These are phyloP conservation scores for Brachyhypopomus gauderio DNA, from an alignment of 2,113 vertebrate species.

Conservation along the genomic window DNA sequence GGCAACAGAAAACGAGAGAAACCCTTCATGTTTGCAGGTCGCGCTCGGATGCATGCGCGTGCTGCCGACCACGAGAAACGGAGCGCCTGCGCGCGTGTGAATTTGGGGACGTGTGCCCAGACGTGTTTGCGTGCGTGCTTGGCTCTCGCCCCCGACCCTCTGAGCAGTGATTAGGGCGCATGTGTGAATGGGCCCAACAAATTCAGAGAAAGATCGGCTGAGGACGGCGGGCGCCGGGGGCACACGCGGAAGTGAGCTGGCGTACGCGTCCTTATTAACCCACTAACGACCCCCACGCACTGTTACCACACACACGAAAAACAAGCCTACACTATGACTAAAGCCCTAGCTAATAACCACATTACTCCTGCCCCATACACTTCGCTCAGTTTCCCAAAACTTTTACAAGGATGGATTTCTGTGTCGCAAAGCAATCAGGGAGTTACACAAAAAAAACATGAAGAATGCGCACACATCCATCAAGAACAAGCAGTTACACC, in stretches of 20 bases:
- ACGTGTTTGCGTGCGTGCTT: constrained; percentile 28
- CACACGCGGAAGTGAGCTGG: background rate
- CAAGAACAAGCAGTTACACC: background rate
- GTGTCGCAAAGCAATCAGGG: background rate
- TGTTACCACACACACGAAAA: constrained; percentile 24
- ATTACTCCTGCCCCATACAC: background rate
- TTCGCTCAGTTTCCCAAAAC: background rate
- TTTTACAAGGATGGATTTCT: background rate
- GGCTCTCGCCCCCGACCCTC: constrained; percentile 4
- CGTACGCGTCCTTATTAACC: constrained; percentile 39
- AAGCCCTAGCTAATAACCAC: constrained; percentile 3
- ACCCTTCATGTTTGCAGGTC: too few relatives aligned
- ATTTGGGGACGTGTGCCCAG: background rate
- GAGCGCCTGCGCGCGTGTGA: background rate
- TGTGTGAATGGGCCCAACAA: background rate
- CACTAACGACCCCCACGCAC: constrained; percentile 39
- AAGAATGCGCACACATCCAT: background rate
- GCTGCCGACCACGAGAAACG: too few relatives aligned
- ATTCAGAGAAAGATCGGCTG: constrained; percentile 28
- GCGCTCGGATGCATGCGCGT: too few relatives aligned
- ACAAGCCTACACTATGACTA: constrained; percentile 3
- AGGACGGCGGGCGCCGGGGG: constrained; percentile 10
- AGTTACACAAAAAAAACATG: background rate
- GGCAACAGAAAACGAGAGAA: too few relatives aligned
- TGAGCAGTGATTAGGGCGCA: constrained; percentile 21